Percentiles rank a stretch among this genome's conserved stretches.
phyloP scores from a whole-genome alignment of 1,140 invertebrate genomes.

The Scaptomyza montana region DNA sequence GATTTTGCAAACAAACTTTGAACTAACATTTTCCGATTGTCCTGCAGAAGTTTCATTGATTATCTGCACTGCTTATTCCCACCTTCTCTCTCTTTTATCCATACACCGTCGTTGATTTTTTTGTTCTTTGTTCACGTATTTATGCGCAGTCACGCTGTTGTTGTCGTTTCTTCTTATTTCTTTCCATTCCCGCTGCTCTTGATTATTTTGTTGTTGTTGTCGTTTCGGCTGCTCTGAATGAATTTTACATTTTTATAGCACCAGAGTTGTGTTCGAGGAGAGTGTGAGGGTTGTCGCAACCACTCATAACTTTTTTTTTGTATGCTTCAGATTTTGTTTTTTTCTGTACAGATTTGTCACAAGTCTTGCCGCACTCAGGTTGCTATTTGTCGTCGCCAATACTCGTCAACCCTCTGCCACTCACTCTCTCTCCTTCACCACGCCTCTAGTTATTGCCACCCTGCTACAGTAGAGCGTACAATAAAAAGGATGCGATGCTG shows the following conservation, averaged over 20 bases:
- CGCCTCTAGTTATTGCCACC: background rate
- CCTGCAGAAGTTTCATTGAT: conserved; percentile 31
- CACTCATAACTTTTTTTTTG: conserved; percentile 52
- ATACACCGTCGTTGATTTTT: background rate
- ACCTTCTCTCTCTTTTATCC: conserved; percentile 8
- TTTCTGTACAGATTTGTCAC: conserved; percentile 66
- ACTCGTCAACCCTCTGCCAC: conserved; percentile 6
- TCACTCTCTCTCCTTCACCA: background rate
- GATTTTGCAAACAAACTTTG: background rate
- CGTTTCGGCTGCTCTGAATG: conserved; percentile 57
- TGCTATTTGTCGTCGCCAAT: conserved; percentile 71
- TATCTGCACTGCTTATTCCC: conserved; percentile 20
- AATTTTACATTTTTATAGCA: conserved; percentile 80
- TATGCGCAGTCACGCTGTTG: conserved; percentile 77
- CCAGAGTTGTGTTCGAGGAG: conserved; percentile 17
- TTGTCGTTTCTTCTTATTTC: conserved; percentile 52
- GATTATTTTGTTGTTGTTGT: conserved; percentile 22
- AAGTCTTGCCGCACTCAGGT: conserved; percentile 74
- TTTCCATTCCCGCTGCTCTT: background rate
- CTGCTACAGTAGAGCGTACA: conserved; percentile 39
- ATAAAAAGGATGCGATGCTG: conserved; percentile 73
- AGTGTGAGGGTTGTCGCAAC: conserved; percentile 26
- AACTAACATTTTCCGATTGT: conserved; percentile 30
- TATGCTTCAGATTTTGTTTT: conserved; percentile 45
- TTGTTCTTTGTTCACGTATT: conserved; percentile 56